Evolutionary conservation across 2,113 vertebrate genomes (phyloP).

Genomic region (Vidua macroura): DNA sequence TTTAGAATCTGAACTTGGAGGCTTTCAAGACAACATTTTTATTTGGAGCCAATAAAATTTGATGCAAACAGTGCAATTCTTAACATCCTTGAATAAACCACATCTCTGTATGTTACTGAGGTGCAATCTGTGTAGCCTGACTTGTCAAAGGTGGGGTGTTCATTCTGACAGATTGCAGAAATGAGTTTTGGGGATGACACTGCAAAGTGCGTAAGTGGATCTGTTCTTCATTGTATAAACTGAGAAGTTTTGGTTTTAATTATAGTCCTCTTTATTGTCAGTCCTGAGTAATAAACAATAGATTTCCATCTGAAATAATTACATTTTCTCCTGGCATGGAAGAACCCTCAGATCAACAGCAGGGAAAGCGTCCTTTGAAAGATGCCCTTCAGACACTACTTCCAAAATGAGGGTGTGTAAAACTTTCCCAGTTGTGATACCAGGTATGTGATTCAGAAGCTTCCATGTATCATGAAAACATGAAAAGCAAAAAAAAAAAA

Average conservation of each 20-base stretch:
- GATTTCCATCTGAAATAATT: not conserved
- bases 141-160: not conserved
- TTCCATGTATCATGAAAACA: rapidly evolving
- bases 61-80: not conserved
- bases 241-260: not conserved
- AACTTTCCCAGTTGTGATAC: not conserved
- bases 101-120: not conserved
- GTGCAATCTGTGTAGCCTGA: not conserved
- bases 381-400: not conserved
- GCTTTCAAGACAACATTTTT: not conserved
- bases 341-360: not conserved
- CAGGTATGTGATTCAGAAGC: not conserved
- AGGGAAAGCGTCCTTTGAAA: not conserved
- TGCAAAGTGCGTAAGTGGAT: not conserved
- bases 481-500: not conserved
- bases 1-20: not conserved
- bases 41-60: not conserved
- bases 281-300: not conserved
- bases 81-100: not conserved
- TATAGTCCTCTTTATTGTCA: not conserved
- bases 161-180: not conserved
- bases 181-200: not conserved
- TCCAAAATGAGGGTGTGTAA: not conserved
- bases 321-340: not conserved
- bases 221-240: not conserved